phyloP scores from a whole-genome alignment of 2,113 vertebrate genomes.

The Corvus hawaiiensis region DNA sequence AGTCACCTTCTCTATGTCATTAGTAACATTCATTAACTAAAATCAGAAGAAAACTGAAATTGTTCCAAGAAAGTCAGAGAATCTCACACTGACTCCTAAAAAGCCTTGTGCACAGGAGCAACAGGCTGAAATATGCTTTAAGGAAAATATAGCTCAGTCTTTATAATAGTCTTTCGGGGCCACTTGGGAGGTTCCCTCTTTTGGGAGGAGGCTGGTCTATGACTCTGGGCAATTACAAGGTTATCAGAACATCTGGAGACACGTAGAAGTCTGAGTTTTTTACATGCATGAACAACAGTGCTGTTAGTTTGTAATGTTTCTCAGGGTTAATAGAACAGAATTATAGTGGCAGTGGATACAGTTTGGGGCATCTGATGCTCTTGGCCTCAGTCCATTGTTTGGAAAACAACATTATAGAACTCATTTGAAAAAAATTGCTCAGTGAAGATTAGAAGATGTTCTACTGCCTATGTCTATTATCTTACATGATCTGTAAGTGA shows the following conservation, averaged over 20 bases:
- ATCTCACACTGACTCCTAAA: neutral
- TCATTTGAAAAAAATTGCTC: neutral
- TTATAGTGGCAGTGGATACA: neutral
- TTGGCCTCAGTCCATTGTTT: neutral
- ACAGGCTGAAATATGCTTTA: neutral
- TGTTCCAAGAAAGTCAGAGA: neutral
- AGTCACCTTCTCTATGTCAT: neutral
- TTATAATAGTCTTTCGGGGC: neutral
- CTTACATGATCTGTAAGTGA: neutral
- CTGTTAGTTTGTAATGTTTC: neutral
- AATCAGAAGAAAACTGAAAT: neutral
- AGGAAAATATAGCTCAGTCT: neutral
- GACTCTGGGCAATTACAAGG: neutral
- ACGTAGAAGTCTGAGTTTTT: neutral
- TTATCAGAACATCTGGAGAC: neutral
- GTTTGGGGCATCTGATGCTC: neutral
- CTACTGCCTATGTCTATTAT: neutral
- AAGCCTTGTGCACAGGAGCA: neutral
- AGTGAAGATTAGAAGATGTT: neutral
- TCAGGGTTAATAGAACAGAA: neutral
- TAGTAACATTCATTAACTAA: neutral
- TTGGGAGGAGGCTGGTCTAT: neutral
- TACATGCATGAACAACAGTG: neutral
- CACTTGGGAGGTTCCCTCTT: neutral
- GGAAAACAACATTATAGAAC: neutral